Conservation (phyloP, 2,888 invertebrate species). For the Philonicus albiceps region DNA sequence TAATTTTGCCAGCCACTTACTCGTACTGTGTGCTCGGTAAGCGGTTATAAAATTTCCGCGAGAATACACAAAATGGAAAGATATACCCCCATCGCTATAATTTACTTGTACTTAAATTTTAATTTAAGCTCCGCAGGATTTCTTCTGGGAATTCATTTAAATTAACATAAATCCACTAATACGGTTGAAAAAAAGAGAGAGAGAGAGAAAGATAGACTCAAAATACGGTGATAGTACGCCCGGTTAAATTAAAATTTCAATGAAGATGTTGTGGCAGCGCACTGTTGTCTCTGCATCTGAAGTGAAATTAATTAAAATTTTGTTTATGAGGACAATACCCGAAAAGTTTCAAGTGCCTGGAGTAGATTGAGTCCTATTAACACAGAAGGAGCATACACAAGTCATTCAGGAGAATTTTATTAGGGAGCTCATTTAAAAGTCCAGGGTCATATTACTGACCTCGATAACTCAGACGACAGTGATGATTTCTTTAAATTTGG, state of each 20-base stretch:
- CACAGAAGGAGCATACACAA: not conserved
- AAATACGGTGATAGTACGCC: not conserved
- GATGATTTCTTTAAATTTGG: not conserved
- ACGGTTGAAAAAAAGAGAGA: too few relatives aligned
- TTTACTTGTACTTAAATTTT: not conserved
- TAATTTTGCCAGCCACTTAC: not conserved
- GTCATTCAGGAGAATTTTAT: not conserved
- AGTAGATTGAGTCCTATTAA: not conserved
- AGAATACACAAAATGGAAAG: not conserved
- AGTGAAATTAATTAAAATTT: not conserved
- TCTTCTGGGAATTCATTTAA: not conserved
- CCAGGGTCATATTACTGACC: not conserved
- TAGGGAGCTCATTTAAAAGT: not conserved
- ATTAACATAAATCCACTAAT: not conserved
- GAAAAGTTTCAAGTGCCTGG: not conserved
- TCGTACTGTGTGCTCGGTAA: not conserved
- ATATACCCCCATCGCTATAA: not conserved
- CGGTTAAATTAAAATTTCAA: not conserved
- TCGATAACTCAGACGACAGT: not conserved
- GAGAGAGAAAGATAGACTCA: too few relatives aligned
- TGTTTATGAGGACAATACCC: not conserved
- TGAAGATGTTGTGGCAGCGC: not conserved
- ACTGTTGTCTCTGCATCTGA: not conserved
- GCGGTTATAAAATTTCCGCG: not conserved
- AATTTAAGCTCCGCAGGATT: not conserved